Conservation (phyloP, 2,797 vertebrate genomes). For the Aotus griseimembra region DNA sequence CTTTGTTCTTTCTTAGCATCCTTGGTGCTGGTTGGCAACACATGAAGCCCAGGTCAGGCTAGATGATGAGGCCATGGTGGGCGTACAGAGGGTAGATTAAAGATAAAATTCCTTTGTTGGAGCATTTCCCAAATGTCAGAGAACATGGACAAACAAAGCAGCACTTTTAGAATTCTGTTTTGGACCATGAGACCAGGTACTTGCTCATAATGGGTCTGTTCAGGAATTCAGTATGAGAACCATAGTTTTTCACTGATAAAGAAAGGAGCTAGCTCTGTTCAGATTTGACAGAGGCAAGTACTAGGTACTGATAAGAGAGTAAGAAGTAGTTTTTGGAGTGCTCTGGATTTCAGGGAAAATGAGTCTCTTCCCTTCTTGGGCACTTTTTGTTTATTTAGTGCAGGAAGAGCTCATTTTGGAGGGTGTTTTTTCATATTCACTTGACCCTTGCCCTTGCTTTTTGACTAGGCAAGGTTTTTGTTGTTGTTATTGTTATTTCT, state of each 20-base stretch:
- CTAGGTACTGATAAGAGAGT: slow-evolving; percentile 53
- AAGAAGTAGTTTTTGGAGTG: neutral
- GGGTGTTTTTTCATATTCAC: neutral
- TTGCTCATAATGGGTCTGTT: neutral
- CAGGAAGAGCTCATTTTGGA: neutral
- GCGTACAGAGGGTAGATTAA: neutral
- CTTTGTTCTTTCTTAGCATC: neutral
- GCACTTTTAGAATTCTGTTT: neutral
- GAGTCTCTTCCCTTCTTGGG: neutral
- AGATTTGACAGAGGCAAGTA: neutral
- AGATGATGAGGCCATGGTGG: neutral
- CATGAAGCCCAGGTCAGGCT: neutral
- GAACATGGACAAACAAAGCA: neutral
- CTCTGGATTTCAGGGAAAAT: neutral
- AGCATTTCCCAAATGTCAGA: neutral
- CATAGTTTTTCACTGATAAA: neutral
- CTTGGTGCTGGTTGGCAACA: neutral
- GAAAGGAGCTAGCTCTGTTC: neutral
- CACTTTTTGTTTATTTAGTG: neutral
- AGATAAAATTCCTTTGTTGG: neutral
- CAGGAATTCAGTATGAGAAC: neutral
- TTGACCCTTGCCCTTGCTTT: neutral
- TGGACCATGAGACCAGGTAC: neutral
- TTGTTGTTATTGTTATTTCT: no score
- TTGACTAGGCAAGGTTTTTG: neutral